phyloP scores from a whole-genome alignment of 2,888 invertebrate species.

The Poecilus cupreus region DNA sequence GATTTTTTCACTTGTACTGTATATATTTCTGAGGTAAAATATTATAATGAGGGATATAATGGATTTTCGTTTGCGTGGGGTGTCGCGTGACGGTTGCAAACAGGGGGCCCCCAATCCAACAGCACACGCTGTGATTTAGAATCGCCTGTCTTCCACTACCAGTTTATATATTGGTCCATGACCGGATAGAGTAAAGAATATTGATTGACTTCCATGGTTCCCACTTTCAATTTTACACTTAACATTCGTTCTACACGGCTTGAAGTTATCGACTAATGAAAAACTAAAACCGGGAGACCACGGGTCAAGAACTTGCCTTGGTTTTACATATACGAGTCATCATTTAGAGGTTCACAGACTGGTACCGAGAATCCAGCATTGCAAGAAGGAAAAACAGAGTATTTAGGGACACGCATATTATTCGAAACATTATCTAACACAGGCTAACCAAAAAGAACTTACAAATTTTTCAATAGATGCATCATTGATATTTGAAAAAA shows the following conservation, averaged over 20 bases:
- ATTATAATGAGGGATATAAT: too few species aligned
- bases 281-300: conserved; percentile 30
- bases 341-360: conserved; percentile 48
- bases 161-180: conserved; percentile 63
- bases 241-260: background rate
- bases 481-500: too few species aligned
- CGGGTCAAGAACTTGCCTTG: conserved; percentile 53
- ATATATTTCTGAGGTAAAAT: too few species aligned
- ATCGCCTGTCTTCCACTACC: conserved; percentile 65
- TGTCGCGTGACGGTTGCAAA: conserved; percentile 58
- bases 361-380: background rate
- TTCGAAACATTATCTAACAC: too few species aligned
- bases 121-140: conserved; percentile 65
- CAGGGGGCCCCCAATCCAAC: conserved; percentile 66
- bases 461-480: too few species aligned
- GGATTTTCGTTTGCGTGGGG: too few species aligned
- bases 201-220: conserved; percentile 42
- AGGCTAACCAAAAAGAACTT: too few species aligned
- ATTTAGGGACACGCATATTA: background rate
- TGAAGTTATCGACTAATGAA: background rate
- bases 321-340: conserved; percentile 52
- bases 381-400: too few species aligned
- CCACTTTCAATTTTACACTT: background rate
- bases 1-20: too few species aligned
- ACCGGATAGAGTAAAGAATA: conserved; percentile 48